Evolutionary conservation across 2,888 invertebrate genomes (phyloP).

Genomic region (Leptinotarsa rubiginosa): DNA sequence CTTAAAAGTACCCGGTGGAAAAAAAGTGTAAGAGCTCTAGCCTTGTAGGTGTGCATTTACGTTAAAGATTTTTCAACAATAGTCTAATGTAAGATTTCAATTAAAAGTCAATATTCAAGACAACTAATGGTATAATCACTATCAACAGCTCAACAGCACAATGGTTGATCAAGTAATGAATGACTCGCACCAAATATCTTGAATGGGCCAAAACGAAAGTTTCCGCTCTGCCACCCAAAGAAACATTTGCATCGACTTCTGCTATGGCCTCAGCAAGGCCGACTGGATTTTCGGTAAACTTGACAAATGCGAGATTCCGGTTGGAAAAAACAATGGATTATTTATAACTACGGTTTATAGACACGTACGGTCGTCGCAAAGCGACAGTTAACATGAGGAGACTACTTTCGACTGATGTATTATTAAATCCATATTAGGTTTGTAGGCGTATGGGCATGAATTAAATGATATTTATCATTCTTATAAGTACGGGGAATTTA

Average conservation of each 20-base stretch:
- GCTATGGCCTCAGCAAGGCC: conserved; percentile 55
- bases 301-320: conserved; percentile 53
- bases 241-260: conserved; percentile 49
- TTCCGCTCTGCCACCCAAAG: conserved; percentile 36
- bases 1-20: too few relatives aligned
- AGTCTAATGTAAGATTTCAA: too few relatives aligned
- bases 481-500: conserved; percentile 15
- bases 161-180: too few relatives aligned
- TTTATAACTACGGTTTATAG: conserved; percentile 42
- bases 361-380: not conserved
- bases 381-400: not conserved
- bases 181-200: too few relatives aligned
- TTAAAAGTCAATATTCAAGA: too few relatives aligned
- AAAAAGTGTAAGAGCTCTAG: too few relatives aligned
- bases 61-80: too few relatives aligned
- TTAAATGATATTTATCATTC: conserved; percentile 19
- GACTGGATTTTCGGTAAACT: conserved; percentile 56
- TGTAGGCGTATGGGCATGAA: conserved; percentile 6
- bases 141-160: too few relatives aligned
- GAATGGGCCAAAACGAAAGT: too few relatives aligned
- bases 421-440: conserved; percentile 14
- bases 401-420: conserved; percentile 5
- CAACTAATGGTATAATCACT: too few relatives aligned
- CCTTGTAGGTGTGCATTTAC: too few relatives aligned
- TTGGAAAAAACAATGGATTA: conserved; percentile 52